These are phyloP conservation scores for Drosophila ercepeae DNA, from an alignment of 1,140 invertebrate species.

Conservation along the genomic window DNA sequence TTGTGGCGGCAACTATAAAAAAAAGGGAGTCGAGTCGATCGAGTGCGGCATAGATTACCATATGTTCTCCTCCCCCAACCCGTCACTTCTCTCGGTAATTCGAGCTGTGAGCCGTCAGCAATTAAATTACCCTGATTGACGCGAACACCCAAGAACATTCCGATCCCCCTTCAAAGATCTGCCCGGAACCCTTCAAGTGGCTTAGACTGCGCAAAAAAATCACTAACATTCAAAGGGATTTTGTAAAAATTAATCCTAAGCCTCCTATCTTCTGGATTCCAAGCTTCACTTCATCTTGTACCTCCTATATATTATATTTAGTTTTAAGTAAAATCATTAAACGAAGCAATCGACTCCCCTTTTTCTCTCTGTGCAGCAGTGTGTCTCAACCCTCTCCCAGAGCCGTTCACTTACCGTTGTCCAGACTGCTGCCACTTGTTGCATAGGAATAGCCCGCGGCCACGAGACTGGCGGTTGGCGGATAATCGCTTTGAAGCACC, in stretches of 20 bases:
- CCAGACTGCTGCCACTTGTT: slow-evolving; percentile 71
- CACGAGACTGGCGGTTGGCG: slow-evolving; percentile 69
- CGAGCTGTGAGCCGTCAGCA: slow-evolving; percentile 51
- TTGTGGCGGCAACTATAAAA: slow-evolving; percentile 58
- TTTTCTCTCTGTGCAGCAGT: slow-evolving; percentile 5
- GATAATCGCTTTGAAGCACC: slow-evolving; percentile 77
- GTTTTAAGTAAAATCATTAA: too few species aligned
- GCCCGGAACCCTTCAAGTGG: slow-evolving; percentile 30
- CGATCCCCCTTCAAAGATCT: slow-evolving; percentile 3
- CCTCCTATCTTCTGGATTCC: too few species aligned
- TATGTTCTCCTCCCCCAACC: slow-evolving; percentile 44
- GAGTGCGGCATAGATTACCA: slow-evolving; percentile 41
- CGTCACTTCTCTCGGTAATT: slow-evolving; percentile 44
- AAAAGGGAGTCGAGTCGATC: slow-evolving; percentile 15
- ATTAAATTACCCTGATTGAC: slow-evolving; percentile 74
- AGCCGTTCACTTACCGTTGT: slow-evolving; percentile 75
- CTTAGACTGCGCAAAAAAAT: neutral
- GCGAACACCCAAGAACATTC: slow-evolving; percentile 67
- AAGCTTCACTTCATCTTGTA: too few species aligned
- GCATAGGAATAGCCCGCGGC: slow-evolving; percentile 77
- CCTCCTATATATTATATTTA: too few species aligned
- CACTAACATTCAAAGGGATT: neutral
- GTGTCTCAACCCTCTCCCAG: slow-evolving; percentile 7
- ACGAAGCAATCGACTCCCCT: too few species aligned
- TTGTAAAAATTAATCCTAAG: neutral